Evolutionary conservation across 2,797 vertebrate genomes (phyloP).

Genomic region (Carapus acus): DNA sequence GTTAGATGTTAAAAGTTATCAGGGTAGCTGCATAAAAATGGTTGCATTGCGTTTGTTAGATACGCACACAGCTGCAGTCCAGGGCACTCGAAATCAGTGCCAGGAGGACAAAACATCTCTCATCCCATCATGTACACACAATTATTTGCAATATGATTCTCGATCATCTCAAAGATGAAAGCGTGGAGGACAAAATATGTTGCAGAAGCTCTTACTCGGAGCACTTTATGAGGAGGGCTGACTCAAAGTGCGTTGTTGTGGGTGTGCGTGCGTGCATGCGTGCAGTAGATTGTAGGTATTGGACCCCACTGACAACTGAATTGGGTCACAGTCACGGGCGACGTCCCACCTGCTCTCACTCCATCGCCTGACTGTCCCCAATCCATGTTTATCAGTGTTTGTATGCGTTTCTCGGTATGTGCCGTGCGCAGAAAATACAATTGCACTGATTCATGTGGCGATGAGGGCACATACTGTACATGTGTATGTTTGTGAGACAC

Average conservation of each 20-base stretch:
- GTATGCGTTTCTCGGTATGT: too few species aligned
- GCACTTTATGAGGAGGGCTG: slow-evolving; percentile 28
- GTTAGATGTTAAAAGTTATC: slow-evolving; percentile 21
- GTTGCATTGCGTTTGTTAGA: too few species aligned
- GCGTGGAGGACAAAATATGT: slow-evolving; percentile 34
- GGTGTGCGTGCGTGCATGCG: slow-evolving; percentile 7
- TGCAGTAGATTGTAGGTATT: slow-evolving; percentile 34
- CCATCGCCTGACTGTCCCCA: slow-evolving; percentile 40
- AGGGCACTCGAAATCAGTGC: too few species aligned
- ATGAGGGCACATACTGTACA: slow-evolving; percentile 39
- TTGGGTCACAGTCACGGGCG: slow-evolving; percentile 24
- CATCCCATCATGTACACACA: too few species aligned
- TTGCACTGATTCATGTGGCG: slow-evolving; percentile 60
- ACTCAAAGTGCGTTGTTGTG: slow-evolving; percentile 20
- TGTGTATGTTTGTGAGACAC: slow-evolving; percentile 24
- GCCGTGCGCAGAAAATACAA: slow-evolving; percentile 51
- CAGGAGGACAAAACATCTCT: too few species aligned
- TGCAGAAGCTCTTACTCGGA: slow-evolving; percentile 21
- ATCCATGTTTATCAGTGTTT: slow-evolving; percentile 51
- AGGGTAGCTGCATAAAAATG: too few species aligned
- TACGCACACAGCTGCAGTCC: too few species aligned
- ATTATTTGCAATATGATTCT: not conserved
- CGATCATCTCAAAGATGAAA: slow-evolving; percentile 12
- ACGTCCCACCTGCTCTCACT: slow-evolving; percentile 27
- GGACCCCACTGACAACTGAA: slow-evolving; percentile 39